Conservation (phyloP, 2,797 vertebrate species). For the Schizopygopsis malacanthus region DNA sequence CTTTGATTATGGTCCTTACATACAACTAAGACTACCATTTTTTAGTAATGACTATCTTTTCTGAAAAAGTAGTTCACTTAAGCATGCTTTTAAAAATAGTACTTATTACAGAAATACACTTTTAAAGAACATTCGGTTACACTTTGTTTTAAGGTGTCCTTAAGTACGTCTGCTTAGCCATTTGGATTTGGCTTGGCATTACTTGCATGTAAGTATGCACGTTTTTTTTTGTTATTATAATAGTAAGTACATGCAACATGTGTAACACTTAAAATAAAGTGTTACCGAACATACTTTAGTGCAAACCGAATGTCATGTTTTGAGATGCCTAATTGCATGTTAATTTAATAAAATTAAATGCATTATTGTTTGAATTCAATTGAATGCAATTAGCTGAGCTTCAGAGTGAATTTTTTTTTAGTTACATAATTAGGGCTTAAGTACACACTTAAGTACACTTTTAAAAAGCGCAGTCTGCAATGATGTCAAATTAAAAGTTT, state of each 20-base stretch:
- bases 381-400: neutral
- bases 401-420: neutral
- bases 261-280: no score
- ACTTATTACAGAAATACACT: neutral
- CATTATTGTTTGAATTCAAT: neutral
- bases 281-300: neutral
- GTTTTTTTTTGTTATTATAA: no score
- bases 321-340: neutral
- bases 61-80: neutral
- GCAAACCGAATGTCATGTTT: neutral
- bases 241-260: no score
- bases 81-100: neutral
- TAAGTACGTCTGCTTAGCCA: no score
- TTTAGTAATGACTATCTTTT: neutral
- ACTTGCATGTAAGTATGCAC: no score
- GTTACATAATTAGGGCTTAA: neutral
- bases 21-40: neutral
- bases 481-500: neutral
- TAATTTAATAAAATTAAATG: neutral
- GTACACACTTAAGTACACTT: neutral
- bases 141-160: no score
- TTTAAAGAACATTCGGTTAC: neutral
- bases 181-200: no score
- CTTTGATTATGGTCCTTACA: neutral
- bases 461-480: neutral